Evolutionary conservation across 2,888 invertebrate species (phyloP), one percentile per base, ranked within the genome.

Genomic region (Reticulitermes lucifugus): DNA sequence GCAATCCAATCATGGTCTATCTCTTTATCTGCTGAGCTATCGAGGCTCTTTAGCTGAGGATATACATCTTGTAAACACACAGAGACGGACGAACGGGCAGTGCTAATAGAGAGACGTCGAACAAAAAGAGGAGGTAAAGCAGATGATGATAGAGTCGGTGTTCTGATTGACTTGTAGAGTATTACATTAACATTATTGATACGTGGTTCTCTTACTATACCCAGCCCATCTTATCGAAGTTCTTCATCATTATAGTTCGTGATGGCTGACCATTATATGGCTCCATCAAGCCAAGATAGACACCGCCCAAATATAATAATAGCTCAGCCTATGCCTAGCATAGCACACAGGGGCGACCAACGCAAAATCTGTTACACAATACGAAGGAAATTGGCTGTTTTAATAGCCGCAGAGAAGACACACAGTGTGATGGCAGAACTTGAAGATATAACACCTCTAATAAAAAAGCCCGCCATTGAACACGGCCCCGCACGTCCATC

Each of bases 141-240:
- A n/a, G 65, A 25, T n/a, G 65, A 65, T 65, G 65, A 65, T 65
- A 65, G 65, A 65, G 65, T 25, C 65, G 65, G n/a, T 25, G 25
- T 65, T 25, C 65, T 65, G 65, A 65, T 65, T 65, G 65, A 65
- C 65, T 65, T 65, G 65, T 65, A 65, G 65, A n/a, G 65, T 65
- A 65, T 65, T 65, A 65, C 25, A n/a, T 65, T 65, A 65, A 65
- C 65, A 65, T 65, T 65, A 65, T 65, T 65, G 65, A 65, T 65
- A 65, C 65, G 65, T 25, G 65, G 25, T 65, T 55, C 55, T 55
- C 55, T 55, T 55, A 4, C 55, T 55, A 18, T 18, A 55, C 12
- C 60, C 25, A 25, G 65, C 65, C 65, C 65, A 25, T 25, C n/a
- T n/a, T 65, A n/a, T 65, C 65, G n/a, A 9, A 0, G 65, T 10